Conservation (phyloP, 2,113 vertebrate genomes). For the Oreamnos americanus region DNA sequence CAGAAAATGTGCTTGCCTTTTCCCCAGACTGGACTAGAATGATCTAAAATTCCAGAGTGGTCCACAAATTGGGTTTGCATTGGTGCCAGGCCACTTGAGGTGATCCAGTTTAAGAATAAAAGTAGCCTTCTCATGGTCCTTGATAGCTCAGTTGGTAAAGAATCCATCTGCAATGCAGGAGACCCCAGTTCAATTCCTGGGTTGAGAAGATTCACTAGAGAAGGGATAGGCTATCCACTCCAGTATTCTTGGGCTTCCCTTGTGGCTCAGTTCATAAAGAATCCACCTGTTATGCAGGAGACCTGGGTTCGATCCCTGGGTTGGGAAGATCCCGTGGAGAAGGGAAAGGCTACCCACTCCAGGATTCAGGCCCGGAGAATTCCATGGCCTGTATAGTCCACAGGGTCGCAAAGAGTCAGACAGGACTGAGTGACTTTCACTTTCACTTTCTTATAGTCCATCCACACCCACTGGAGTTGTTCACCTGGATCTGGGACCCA, state of each 20-base stretch:
- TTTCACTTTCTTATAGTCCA: neutral
- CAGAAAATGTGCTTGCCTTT: neutral
- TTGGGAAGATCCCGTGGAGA: neutral
- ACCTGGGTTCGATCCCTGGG: neutral
- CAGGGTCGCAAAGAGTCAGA: neutral
- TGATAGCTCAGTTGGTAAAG: neutral
- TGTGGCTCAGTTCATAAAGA: neutral
- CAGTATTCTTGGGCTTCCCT: neutral
- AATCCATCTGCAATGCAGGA: neutral
- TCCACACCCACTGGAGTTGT: neutral
- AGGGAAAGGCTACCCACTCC: neutral
- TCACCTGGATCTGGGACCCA: neutral
- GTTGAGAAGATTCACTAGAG: neutral
- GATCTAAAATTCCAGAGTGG: neutral
- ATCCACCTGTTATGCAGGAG: accelerated
- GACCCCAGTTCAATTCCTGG: neutral
- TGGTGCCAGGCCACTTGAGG: neutral
- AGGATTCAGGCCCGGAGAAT: neutral
- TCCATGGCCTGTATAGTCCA: neutral
- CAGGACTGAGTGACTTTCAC: neutral
- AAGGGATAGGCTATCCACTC: neutral
- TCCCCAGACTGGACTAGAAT: neutral
- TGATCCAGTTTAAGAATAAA: neutral
- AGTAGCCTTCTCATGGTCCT: neutral
- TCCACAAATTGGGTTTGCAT: neutral